Evolutionary conservation across 2,113 vertebrate genomes (phyloP), one percentile per base, ranked within the genome.

Genomic region (Indicator maculatus): DNA sequence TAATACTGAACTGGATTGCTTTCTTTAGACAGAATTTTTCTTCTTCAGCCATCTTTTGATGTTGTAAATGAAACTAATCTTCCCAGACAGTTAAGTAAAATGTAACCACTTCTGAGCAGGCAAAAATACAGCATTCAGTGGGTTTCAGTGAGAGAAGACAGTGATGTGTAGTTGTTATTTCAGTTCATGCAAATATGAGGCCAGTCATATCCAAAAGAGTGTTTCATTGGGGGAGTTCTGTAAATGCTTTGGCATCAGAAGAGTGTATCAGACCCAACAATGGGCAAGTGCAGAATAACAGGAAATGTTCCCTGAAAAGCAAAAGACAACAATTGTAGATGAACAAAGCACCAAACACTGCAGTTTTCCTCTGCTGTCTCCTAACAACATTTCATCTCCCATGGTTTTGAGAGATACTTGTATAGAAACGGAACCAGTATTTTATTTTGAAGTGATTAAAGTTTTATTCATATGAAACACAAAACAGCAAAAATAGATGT

Each of bases 221-320:
- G 26, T 84, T 73, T 79, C 58, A 6, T 50, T 64, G 81, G 26
- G 16, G 12, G 28, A 79, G 36, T 41, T 71, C 28, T 17, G 41
- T 17, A 12, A 67, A 36, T 66, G 7, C 44, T 74, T 87, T 56
- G 72, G 38, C 31, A 41, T 71, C 19, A 15, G 56, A 12, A 67
- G 38, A 28, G 16, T 3, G 39, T 3, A 31, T 59, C 92, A 64
- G 69, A 75, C 27, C 3, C 8, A 52, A 38, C 21, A 45, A 52
- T 33, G 60, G 58, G 71, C 24, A 36, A 76, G 86, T 66, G 66
- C 28, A 69, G 90, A 87, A 33, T 1, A 64, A 63, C 33, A 81
- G 65, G 8, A 20, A 58, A 14, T 2, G 9, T n/a, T 16, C 16
- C 91, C 97, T 98, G 95, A 69, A 98, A 98, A 56, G 61, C 66